These are phyloP conservation scores for Arenaria interpres DNA, from an alignment of 2,113 vertebrate species.

Conservation along the genomic window DNA sequence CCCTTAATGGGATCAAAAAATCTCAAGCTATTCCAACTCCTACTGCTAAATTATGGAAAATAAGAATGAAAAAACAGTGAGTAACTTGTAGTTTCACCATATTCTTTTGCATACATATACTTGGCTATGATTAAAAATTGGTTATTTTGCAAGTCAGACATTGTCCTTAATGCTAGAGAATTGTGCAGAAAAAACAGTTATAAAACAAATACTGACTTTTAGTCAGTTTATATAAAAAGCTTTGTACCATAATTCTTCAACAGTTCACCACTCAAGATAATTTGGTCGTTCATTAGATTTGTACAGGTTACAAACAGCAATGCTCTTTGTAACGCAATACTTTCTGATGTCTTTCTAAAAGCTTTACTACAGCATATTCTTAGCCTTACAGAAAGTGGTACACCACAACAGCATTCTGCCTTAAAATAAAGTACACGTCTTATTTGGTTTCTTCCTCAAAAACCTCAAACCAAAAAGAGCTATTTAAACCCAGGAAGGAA, in stretches of 20 bases:
- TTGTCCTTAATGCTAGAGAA: background rate
- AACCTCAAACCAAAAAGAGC: constrained; percentile 69
- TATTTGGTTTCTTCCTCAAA: constrained; percentile 71
- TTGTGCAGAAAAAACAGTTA: background rate
- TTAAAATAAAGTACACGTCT: constrained; percentile 70
- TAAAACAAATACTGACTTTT: background rate
- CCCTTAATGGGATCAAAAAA: background rate
- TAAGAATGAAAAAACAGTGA: background rate
- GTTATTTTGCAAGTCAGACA: background rate
- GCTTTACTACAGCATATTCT: constrained; percentile 34
- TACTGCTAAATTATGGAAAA: background rate
- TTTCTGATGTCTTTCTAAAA: constrained; percentile 12
- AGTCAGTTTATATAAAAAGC: background rate
- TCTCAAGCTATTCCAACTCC: background rate
- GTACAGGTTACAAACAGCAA: background rate
- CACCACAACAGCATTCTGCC: constrained; percentile 65
- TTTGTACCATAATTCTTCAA: background rate
- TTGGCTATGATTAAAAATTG: background rate
- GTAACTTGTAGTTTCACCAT: background rate
- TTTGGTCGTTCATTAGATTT: background rate
- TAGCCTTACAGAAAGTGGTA: constrained; percentile 65
- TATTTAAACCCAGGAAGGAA: constrained; percentile 72
- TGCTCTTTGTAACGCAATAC: background rate
- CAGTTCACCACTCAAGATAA: background rate
- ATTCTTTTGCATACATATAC: background rate